These are phyloP conservation scores for Rissa tridactyla DNA, from an alignment of 2,113 vertebrate genomes.

Conservation along the genomic window DNA sequence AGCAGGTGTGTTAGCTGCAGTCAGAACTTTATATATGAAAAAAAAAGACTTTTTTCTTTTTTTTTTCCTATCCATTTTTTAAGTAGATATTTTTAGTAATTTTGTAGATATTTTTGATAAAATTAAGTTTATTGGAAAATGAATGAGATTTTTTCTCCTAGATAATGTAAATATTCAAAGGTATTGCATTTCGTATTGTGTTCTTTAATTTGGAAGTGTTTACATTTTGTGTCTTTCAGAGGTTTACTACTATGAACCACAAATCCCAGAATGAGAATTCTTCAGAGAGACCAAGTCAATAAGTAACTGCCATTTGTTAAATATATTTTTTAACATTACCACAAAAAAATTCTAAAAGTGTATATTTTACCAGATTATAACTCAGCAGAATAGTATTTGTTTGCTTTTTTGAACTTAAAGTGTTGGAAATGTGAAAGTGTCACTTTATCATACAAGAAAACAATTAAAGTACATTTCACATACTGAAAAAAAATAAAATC, in stretches of 20 bases:
- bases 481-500: neutral
- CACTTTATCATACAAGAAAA: neutral
- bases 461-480: neutral
- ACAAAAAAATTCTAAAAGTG: neutral
- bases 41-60: neutral
- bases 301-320: neutral
- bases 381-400: neutral
- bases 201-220: neutral
- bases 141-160: neutral
- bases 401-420: neutral
- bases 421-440: neutral
- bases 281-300: neutral
- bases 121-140: neutral
- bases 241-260: neutral
- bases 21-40: neutral
- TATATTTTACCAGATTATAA: neutral
- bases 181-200: neutral
- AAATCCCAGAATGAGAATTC: neutral
- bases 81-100: neutral
- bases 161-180: neutral
- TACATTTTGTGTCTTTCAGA: neutral
- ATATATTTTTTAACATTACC: neutral
- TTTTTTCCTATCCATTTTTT: neutral
- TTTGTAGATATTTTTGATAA: neutral
- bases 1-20: accelerated